Base-by-base conservation (phyloP, 2,888 invertebrate genomes). In the Gastrophysa polygoni region DNA sequence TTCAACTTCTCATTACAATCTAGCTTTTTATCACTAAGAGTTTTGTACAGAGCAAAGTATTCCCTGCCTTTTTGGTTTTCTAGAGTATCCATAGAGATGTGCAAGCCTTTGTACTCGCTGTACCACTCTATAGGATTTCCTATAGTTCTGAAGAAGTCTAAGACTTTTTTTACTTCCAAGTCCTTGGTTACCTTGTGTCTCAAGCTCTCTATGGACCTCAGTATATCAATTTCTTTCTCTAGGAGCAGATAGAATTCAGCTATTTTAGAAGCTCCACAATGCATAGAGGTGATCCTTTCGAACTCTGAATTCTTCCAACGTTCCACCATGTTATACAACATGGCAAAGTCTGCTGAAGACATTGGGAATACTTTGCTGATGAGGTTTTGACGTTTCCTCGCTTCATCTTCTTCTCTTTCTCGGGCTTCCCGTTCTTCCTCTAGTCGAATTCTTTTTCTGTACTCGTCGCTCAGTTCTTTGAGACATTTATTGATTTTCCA, bases 21-120 rank as follows among this genome's bases (percentile, higher is more conserved):
- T 63, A 87, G 77, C 67, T 87, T 85, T 55, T 86, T 83, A 29
- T 85, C 82, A 51, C 83, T 83, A 70, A 95, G 84, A 57, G 88
- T 85, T 71, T 88, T 85, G 77, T 92, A 94, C 14, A 94, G 82
- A 70, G 88, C 88, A 60, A 88, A 88, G 48, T 93, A 84, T 74
- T 91, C 89, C 54, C 89, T 87, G 14, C 92, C 93, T 72, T 89
- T 87, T 75, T 94, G 92, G 17, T 90, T 91, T 77, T 90, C 91
- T 54, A 92, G 77, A 0, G 94, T 91, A 70, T 95, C 91, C 90
- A 96, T 90, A 68, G 90, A 87, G 16, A 94, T 86, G 32, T 87
- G 77, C 63, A 82, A 69, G 71, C 83, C 81, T 74, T 91, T 90
- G 71, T 88, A 88, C 29, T 70, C 68, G 55, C 75, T 72, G 58